A percentile compares a stretch with the other conserved stretches of the same genome.
Evolutionary conservation across 2,888 invertebrate genomes (phyloP).

Genomic region (Neoitamus cyanurus): DNA sequence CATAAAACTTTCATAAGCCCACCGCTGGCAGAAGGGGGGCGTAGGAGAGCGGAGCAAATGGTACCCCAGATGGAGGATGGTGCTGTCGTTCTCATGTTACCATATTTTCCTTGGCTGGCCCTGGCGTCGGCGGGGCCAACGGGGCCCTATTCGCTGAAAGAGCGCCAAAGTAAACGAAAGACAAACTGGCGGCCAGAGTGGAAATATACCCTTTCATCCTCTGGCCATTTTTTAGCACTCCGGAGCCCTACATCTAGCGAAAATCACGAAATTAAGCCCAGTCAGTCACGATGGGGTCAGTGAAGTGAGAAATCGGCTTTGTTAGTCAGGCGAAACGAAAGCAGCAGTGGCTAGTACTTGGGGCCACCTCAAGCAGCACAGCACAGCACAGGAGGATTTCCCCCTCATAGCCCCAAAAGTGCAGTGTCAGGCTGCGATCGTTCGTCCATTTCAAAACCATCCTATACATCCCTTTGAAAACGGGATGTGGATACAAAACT

Average conservation of each 20-base stretch:
- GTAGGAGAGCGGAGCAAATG: not conserved
- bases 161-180: not conserved
- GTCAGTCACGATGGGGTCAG: slow-evolving; percentile 8
- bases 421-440: slow-evolving; percentile 34
- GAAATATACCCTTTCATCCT: slow-evolving; percentile 20
- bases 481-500: slow-evolving; percentile 8
- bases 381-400: not conserved
- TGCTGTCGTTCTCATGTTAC: slow-evolving; percentile 9
- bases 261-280: slow-evolving; percentile 9
- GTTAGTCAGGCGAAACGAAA: slow-evolving; percentile 36
- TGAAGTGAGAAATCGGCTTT: slow-evolving; percentile 39
- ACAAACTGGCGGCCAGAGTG: not conserved
- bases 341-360: not conserved
- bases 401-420: not conserved
- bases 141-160: not conserved
- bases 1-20: slow-evolving; percentile 12
- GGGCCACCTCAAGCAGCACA: slow-evolving; percentile 13
- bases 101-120: not conserved
- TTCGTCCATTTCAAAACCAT: slow-evolving; percentile 29
- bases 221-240: not conserved
- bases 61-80: not conserved
- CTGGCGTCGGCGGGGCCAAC: not conserved
- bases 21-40: not conserved
- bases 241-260: not conserved
- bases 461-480: not conserved